Evolutionary conservation across 2,888 invertebrate genomes (phyloP), one percentile per base, ranked within the genome.

Genomic region (Mesodorylaimus sp.): DNA sequence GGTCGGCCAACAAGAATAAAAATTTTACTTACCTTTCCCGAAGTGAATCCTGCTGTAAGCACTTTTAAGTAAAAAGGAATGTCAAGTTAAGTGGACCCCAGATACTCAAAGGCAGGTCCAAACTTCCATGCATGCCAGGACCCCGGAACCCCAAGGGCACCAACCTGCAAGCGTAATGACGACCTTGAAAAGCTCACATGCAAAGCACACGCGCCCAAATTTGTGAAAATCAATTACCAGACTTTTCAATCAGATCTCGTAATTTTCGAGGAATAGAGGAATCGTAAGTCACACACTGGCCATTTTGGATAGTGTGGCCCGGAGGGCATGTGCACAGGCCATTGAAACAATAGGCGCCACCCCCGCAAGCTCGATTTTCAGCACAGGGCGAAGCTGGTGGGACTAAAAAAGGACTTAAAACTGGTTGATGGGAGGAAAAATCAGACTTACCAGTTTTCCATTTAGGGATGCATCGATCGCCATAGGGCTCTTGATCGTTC

Each of bases 301-400:
- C 25, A 3, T 42, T 13, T n/a, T 43, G 16, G 25, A 52, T 41
- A 16, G 21, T 7, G 26, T 24, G 19, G 19, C 50, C 57, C 25
- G 50, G 46, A 1, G 53, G 48, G 50, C 59, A 59, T 2, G 53
- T 46, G 45, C 59, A 59, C 25, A 55, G 23, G 38, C 53, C 53
- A 27, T 51, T 49, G 28, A 48, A 43, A 45, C 62, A 62, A 3
- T 52, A 51, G 1, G 61, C 54, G 1, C 62, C 63, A 16, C 63
- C 63, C 41, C 60, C 60, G 50, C 63, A 64, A 47, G 61, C 60
- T 36, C 54, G 53, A 1, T 55, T 55, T 28, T 51, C 45, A 2
- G 45, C 47, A 43, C 63, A 63, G 1, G 50, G 41, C 10, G 52
- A 47, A 24, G 58, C 60, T 1, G 63, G 62, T 7, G 49, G 25